phyloP scores from a whole-genome alignment of 2,113 vertebrate species.

The Oceanites oceanicus region DNA sequence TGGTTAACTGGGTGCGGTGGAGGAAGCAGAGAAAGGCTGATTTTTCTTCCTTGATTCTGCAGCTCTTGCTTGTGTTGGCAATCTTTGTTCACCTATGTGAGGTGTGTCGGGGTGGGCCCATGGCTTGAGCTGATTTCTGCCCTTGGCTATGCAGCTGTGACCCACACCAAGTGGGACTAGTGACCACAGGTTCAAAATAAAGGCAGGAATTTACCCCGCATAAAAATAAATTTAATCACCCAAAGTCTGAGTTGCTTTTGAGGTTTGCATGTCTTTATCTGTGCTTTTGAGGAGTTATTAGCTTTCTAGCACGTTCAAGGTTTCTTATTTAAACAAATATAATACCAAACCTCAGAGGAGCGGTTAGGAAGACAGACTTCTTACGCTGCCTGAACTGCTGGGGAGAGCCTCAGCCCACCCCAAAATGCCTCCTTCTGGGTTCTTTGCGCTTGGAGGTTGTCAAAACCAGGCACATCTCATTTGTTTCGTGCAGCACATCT shows the following conservation, averaged over 20 bases:
- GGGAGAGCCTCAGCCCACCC: not conserved
- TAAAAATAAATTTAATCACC: not conserved
- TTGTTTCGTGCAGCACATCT: not conserved
- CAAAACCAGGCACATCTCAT: not conserved
- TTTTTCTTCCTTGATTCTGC: not conserved
- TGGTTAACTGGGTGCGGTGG: not conserved
- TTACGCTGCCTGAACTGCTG: not conserved
- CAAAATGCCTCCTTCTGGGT: not conserved
- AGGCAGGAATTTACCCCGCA: not conserved
- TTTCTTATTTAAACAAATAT: not conserved
- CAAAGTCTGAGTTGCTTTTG: not conserved
- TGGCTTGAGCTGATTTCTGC: not conserved
- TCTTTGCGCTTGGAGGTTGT: not conserved
- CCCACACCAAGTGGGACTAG: not conserved
- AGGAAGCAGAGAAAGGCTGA: not conserved
- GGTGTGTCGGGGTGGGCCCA: not conserved
- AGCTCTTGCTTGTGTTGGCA: not conserved
- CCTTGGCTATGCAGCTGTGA: accelerated
- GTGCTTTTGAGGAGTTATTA: not conserved
- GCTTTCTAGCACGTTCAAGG: not conserved
- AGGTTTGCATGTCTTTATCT: not conserved
- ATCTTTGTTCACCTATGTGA: not conserved
- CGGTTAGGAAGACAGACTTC: not conserved
- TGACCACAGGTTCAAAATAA: not conserved
- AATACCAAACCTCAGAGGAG: not conserved